phyloP scores from a whole-genome alignment of 2,888 invertebrate genomes.

The Sthenelais limicola region DNA sequence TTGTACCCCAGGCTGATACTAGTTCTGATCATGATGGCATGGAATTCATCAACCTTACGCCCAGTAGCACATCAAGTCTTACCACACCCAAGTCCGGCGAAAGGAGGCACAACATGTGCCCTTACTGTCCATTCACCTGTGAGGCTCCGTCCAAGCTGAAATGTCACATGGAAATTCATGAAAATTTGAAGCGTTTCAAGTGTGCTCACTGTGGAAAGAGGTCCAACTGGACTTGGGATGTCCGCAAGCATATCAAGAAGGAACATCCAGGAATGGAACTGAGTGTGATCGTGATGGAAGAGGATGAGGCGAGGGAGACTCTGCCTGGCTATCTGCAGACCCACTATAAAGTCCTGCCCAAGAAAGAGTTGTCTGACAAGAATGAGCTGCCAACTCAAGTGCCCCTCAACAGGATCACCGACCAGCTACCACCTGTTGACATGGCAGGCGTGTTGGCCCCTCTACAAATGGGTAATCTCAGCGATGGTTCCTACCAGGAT shows the following conservation, averaged over 20 bases:
- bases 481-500: conserved; percentile 8
- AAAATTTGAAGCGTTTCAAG: conserved; percentile 67
- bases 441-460: conserved; percentile 18
- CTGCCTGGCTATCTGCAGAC: conserved; percentile 62
- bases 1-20: not conserved
- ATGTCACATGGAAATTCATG: conserved; percentile 67
- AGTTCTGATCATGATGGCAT: conserved; percentile 20
- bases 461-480: conserved; percentile 12
- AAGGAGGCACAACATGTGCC: conserved; percentile 44
- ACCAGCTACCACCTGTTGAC: conserved; percentile 21
- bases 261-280: conserved; percentile 58
- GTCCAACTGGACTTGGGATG: conserved; percentile 71
- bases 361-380: conserved; percentile 39
- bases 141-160: conserved; percentile 65
- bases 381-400: conserved; percentile 7
- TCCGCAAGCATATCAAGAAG: conserved; percentile 66
- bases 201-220: conserved; percentile 68
- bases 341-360: conserved; percentile 42
- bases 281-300: conserved; percentile 60
- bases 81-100: conserved; percentile 46
- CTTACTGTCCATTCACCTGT: conserved; percentile 46
- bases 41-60: conserved; percentile 20
- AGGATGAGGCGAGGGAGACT: conserved; percentile 65
- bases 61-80: not conserved
- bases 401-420: conserved; percentile 12